Percentiles rank a stretch among this genome's conserved stretches.
These are phyloP conservation scores for Patella depressa DNA, from an alignment of 2,888 invertebrate species.

Conservation along the genomic window DNA sequence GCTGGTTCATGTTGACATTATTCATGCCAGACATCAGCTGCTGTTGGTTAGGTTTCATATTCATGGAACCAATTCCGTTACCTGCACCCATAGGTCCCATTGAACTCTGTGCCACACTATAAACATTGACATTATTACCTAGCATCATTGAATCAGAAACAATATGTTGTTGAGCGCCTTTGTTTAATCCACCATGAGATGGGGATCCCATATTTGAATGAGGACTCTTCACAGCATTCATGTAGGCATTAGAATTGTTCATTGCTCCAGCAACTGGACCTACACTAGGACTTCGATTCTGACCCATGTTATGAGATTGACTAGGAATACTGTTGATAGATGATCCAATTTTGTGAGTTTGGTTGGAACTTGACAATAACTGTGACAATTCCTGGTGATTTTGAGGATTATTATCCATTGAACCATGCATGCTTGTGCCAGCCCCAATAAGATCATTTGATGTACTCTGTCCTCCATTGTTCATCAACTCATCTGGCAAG, in stretches of 20 bases:
- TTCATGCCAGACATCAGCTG: conserved; percentile 43
- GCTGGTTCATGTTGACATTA: conserved; percentile 43
- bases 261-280: conserved; percentile 40
- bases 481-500: conserved; percentile 66
- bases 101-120: conserved; percentile 2
- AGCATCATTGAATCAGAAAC: conserved; percentile 21
- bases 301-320: conserved; percentile 34
- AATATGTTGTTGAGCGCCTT: conserved; percentile 38
- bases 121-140: not conserved
- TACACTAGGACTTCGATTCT: conserved; percentile 44
- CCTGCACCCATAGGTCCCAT: conserved; percentile 8
- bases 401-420: conserved; percentile 56
- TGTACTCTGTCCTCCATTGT: conserved; percentile 18
- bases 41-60: conserved; percentile 32
- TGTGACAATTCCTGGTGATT: conserved; percentile 62
- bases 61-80: conserved; percentile 5
- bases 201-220: conserved; percentile 61
- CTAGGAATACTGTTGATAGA: conserved; percentile 47
- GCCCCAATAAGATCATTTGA: conserved; percentile 54
- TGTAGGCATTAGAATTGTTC: conserved; percentile 40
- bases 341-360: conserved; percentile 73
- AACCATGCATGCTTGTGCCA: conserved; percentile 44
- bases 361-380: conserved; percentile 53
- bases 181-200: conserved; percentile 54
- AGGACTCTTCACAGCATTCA: conserved; percentile 62